Evolutionary conservation across 1,140 invertebrate genomes (phyloP), one percentile per base, ranked within the genome.

Genomic region (Dinoponera quadriceps): DNA sequence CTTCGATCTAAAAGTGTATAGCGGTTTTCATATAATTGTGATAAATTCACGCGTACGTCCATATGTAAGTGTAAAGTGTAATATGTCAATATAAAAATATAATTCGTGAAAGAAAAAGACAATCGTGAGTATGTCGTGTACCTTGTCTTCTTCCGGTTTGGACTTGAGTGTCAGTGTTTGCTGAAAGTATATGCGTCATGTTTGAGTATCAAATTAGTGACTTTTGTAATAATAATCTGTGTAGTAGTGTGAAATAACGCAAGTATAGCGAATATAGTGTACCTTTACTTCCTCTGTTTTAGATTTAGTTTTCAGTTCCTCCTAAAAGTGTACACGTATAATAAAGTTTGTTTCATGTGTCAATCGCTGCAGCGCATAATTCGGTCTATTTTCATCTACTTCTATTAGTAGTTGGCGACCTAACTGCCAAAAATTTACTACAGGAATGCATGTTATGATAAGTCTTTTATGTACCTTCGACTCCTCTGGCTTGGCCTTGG

Each of bases 401-500:
- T 44, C 38, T 44, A 44, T 44, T 44, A 44, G 38, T 44, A 44
- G 38, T 44, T 54, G n/a, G 51, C 51, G 48, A 20, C 7, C 38
- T 66, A 66, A 66, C 65, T 9, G n/a, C 44, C 48, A 66, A 22
- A 14, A 22, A 14, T 51, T 68, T 20, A 14, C 11, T 59, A 22
- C 55, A 69, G 69, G 44, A 60, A 69, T 65, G 25, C 18, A 7
- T 55, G 14, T 3, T 44, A 27, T n/a, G 20, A 51, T 5, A 63
- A 78, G 18, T 80, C 27, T 72, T 83, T 83, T 80, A 59, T 81
- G 48, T 92, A 91, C 91, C 89, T 91, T 88, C 3, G 87, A 48
- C 90, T 91, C 83, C 54, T 85, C 83, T 25, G 85, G 73, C 84
- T 89, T 91, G 14, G 84, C 54, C 84, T 88, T 90, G 18, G 55